Evolutionary conservation across 1,140 invertebrate genomes (phyloP), one percentile per base, ranked within the genome.

Genomic region (Drosophila equinoxialis): DNA sequence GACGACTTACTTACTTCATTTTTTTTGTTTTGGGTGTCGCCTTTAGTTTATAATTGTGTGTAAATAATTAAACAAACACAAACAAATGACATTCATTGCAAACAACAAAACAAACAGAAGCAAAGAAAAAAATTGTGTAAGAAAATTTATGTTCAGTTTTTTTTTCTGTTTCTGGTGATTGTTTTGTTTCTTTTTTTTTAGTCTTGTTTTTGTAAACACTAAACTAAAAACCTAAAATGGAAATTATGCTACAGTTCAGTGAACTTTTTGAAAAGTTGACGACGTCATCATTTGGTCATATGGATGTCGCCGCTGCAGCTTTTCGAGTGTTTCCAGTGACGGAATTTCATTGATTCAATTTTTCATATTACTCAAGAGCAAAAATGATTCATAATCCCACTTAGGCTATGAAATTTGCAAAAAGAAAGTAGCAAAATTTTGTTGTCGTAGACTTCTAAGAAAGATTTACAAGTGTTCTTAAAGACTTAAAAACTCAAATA

Each of bases 231-330:
- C 65, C 26, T 6, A n/a, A 60, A 68, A 72, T 60, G 39, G 66
- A 70, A 60, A 58, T 20, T 81, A 48, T 69, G 77, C 68, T 69
- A 66, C 75, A 77, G 83, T 71, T 87, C 77, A 83, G 62, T 79
- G 83, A 87, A 73, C 83, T 69, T 54, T 67, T 30, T 68, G 51
- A 74, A 70, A 63, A 45, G 63, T 51, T 51, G 45, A 23, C 66
- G 45, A 81, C 78, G 79, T 85, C 78, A 86, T 72, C 69, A 54
- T 11, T 26, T 7, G 60, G 35, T 68, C 71, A 57, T 11, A 33
- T 77, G 63, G 68, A 82, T 86, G 68, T 75, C 68, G 71, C 59
- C 48, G 48, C 41, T 14, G 45, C 45, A 74, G 30, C 14, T 48
- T n/a, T 48, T 48, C 17, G 17, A 48, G 45, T 51, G 45, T 8